Evolutionary conservation across 2,113 vertebrate genomes (phyloP).

Genomic region (Oplegnathus fasciatus): DNA sequence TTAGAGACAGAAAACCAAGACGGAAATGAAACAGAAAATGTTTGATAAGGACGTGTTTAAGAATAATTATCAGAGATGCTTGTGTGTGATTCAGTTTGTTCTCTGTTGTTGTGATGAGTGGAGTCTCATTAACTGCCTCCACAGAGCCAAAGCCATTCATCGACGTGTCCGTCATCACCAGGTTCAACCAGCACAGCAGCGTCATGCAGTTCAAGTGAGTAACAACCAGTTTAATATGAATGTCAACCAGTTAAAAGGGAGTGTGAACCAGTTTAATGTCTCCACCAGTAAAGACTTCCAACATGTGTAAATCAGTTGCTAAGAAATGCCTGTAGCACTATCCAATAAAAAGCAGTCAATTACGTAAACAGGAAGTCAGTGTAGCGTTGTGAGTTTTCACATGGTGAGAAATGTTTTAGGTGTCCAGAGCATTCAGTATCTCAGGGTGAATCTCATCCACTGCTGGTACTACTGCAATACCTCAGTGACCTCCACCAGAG

Average conservation of each 20-base stretch:
- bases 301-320: no score
- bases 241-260: background rate
- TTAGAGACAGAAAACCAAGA: background rate
- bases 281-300: no score
- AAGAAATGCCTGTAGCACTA: no score
- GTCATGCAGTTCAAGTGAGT: constrained; percentile 98
- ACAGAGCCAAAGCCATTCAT: constrained; percentile 97
- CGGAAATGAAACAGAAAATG: background rate
- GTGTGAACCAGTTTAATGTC: background rate
- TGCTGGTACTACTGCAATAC: no score
- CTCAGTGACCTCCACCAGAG: no score
- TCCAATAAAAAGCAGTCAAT: no score
- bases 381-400: no score
- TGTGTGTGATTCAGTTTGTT: background rate
- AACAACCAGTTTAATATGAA: background rate
- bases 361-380: no score
- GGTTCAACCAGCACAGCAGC: constrained; percentile 96
- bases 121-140: background rate
- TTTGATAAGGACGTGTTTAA: background rate
- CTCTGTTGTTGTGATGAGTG: background rate
- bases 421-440: no score
- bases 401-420: no score
- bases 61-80: background rate
- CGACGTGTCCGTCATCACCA: constrained; percentile 95
- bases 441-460: no score